phyloP scores from a whole-genome alignment of 2,888 invertebrate species.

The Eilema griseolum region DNA sequence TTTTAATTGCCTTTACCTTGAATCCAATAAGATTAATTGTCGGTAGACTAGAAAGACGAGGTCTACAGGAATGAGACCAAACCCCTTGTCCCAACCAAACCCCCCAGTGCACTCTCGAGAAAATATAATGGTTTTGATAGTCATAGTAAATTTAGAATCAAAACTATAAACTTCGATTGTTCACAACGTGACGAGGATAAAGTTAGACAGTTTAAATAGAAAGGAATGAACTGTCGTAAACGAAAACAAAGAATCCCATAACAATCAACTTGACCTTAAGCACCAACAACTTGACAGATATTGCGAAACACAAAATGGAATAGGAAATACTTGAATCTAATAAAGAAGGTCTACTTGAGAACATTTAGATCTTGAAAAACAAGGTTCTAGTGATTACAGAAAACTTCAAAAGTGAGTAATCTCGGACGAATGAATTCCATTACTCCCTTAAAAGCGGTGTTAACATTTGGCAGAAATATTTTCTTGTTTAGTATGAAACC shows the following conservation, averaged over 20 bases:
- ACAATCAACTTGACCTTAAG: background rate
- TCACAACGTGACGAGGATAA: background rate
- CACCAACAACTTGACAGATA: constrained; percentile 4
- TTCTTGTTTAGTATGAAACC: constrained; percentile 53
- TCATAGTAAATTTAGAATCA: too few species aligned
- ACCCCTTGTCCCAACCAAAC: background rate
- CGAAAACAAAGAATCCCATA: background rate
- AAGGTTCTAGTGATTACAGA: constrained; percentile 16
- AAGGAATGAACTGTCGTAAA: background rate
- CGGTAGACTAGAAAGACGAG: background rate
- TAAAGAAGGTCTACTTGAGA: constrained; percentile 14
- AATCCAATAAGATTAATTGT: too few species aligned
- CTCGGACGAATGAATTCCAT: constrained; percentile 51
- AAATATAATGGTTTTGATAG: background rate
- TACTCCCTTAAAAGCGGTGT: constrained; percentile 53
- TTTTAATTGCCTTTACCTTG: too few species aligned
- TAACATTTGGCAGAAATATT: constrained; percentile 52
- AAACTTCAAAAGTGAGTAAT: constrained; percentile 40
- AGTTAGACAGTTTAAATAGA: background rate
- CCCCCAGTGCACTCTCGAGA: too few species aligned
- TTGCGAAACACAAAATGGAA: background rate
- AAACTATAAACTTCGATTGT: background rate
- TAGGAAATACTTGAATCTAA: background rate
- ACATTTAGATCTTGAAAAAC: constrained; percentile 11
- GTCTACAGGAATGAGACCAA: background rate